Evolutionary conservation across 1,140 invertebrate species (phyloP).

Genomic region (Penaeus vannamei): DNA sequence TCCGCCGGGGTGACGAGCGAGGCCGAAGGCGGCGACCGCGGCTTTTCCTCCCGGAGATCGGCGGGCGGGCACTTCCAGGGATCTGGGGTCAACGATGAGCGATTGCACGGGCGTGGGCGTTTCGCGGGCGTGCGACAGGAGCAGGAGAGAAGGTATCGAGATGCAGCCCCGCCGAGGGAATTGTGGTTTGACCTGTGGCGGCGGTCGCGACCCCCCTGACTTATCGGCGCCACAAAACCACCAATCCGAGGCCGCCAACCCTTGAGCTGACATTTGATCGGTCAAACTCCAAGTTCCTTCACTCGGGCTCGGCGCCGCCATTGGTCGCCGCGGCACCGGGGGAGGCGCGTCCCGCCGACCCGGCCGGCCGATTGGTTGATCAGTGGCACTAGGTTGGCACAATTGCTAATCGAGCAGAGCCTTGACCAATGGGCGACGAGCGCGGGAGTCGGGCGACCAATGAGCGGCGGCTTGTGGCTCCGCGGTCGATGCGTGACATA

Average conservation of each 20-base stretch:
- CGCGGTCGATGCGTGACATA: constrained; percentile 60
- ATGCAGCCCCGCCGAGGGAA: not conserved
- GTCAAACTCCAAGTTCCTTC: constrained; percentile 60
- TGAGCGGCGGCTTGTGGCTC: constrained; percentile 45
- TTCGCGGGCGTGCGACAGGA: not conserved
- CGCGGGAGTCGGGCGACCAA: constrained; percentile 59
- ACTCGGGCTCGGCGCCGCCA: constrained; percentile 8
- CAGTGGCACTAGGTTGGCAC: constrained; percentile 50
- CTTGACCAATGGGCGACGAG: constrained; percentile 46
- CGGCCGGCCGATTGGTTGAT: constrained; percentile 50
- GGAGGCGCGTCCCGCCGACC: constrained; percentile 18
- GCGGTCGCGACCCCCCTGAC: constrained; percentile 44
- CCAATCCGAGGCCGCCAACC: constrained; percentile 56
- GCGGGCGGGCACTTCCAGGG: too few species aligned
- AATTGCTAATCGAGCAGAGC: constrained; percentile 52
- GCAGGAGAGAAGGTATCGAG: not conserved
- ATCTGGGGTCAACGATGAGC: too few species aligned
- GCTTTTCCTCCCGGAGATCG: not conserved
- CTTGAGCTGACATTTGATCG: constrained; percentile 66
- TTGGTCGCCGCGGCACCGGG: constrained; percentile 56
- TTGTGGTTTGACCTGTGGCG: constrained; percentile 32
- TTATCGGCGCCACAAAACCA: constrained; percentile 45
- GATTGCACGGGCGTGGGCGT: not conserved
- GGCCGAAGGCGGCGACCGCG: not conserved
- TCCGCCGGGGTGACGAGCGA: not conserved